These are phyloP conservation scores for Sinocyclocheilus grahami DNA, from an alignment of 2,113 vertebrate species.

Conservation along the genomic window DNA sequence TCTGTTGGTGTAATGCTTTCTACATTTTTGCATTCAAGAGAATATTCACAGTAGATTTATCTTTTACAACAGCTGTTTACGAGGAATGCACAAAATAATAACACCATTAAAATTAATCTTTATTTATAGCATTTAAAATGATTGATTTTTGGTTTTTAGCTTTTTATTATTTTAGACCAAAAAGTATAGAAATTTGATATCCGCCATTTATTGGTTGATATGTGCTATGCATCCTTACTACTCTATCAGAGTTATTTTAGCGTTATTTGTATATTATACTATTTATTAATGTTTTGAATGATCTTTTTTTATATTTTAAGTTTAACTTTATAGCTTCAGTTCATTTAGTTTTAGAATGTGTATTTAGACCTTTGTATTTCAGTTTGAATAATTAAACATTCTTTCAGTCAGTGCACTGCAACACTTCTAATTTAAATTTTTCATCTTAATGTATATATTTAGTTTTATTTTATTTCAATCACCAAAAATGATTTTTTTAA, in stretches of 20 bases:
- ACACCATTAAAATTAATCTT: neutral
- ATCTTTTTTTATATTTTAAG: too few relatives aligned
- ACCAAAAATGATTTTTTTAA: too few relatives aligned
- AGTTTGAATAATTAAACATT: neutral
- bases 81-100: neutral
- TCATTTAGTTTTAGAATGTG: too few relatives aligned
- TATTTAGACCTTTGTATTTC: too few relatives aligned
- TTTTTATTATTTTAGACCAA: neutral
- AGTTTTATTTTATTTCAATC: too few relatives aligned
- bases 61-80: neutral
- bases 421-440: neutral
- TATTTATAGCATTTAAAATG: neutral
- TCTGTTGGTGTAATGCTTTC: neutral
- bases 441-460: neutral
- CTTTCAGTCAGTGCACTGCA: neutral
- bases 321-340: too few relatives aligned
- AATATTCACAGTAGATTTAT: neutral
- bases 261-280: too few relatives aligned
- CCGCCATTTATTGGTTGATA: neutral
- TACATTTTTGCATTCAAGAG: neutral
- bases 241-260: neutral
- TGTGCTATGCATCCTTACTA: neutral
- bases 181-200: neutral
- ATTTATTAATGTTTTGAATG: too few relatives aligned
- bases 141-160: neutral